Base-by-base conservation (phyloP, 2,113 vertebrate genomes). In the Tricholaema leucomelas region DNA sequence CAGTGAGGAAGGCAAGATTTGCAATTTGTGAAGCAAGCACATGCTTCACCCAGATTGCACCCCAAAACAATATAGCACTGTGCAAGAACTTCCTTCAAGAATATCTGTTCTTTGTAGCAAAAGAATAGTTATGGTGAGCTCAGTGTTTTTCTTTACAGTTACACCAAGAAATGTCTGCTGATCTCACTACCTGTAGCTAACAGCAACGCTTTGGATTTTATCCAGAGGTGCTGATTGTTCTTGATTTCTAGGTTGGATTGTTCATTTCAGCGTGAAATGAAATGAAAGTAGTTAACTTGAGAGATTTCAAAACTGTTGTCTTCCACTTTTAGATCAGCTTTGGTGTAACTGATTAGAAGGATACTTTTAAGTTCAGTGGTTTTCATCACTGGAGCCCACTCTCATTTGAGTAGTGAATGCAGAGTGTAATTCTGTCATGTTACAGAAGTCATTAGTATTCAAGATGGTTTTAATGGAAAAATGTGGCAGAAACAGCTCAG, bases 291-390 rank as follows among this genome's bases (percentile, higher is more conserved):
- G 42, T 75, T 23, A 83, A 83, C 44, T 54, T 79, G 18, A 17
- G 46, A 65, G 67, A 33, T 88, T 88, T 85, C 42, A 30, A n/a
- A 91, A 73, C 64, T 78, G 54, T 90, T 81, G 77, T 72, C 70
- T 87, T 75, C 82, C 72, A 64, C 50, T 79, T 91, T n/a, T 56
- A 85, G 87, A 91, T 91, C 60, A 93, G 81, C 75, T 88, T 79
- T 85, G 42, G 23, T 90, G 78, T 90, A 38, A 73, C 36, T 88
- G 74, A 77, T 87, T 52, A 77, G 60, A 80, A 76, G 38, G 55
- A 75, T 60, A 79, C 52, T 79, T 79, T 95, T 63, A 81, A 88
- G 79, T 83, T 54, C 80, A n/a, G 40, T 70, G 8, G 56, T 74
- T 89, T 85, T 93, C 58, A 60, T 94, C 42, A 56, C 81, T 64